Percentiles rank a stretch among this genome's conserved stretches.
Evolutionary conservation across 37 sponge, comb jelly and placozoan species (phyloP).

Genomic region (Ephydatia muelleri): DNA sequence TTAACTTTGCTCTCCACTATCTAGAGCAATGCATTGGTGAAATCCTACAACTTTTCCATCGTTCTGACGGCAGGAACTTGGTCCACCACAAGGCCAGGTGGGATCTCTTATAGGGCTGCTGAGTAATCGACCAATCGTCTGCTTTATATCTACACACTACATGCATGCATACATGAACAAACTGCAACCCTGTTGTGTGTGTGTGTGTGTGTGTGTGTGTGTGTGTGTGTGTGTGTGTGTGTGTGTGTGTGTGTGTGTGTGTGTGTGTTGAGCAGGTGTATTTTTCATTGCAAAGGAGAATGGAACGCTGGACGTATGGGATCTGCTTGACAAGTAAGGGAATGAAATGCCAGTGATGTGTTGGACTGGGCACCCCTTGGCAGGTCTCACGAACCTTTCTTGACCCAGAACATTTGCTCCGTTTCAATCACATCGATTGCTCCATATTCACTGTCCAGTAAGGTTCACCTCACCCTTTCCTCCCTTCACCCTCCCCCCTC

Average conservation of each 20-base stretch:
- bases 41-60: constrained; percentile 41
- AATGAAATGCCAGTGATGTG: not conserved
- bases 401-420: constrained; percentile 92
- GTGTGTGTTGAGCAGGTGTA: constrained; percentile 56
- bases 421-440: constrained; percentile 73
- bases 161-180: not conserved
- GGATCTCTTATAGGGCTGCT: not conserved
- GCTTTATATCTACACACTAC: not conserved
- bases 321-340: constrained; percentile 89
- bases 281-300: constrained; percentile 88
- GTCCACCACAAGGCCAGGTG: constrained; percentile 86
- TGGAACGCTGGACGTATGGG: constrained; percentile 98
- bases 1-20: not conserved
- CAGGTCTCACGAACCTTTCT: constrained; percentile 90
- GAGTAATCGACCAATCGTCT: not conserved
- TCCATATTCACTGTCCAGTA: constrained; percentile 28
- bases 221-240: too few species aligned
- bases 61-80: constrained; percentile 75
- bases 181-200: too few species aligned
- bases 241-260: too few species aligned
- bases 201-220: too few species aligned
- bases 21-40: constrained; percentile 73
- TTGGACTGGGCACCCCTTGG: constrained; percentile 2
- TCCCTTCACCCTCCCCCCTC: not conserved
- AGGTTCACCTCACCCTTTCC: not conserved